A percentile compares a stretch with the other conserved stretches of the same genome.
Conservation (phyloP, 1,140 invertebrate species). For the Protaetia brevitarsis region DNA sequence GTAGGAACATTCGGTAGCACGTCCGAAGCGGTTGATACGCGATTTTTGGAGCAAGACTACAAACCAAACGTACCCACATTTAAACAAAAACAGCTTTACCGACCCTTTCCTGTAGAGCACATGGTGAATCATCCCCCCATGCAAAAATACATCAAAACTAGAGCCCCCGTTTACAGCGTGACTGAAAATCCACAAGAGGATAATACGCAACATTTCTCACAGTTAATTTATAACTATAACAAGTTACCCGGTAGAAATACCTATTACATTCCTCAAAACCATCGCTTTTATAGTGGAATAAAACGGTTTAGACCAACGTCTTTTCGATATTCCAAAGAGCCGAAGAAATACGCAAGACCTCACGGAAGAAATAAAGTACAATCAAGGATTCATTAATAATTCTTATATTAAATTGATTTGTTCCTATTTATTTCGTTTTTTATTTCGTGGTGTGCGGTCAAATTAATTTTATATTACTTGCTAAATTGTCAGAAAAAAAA, state of each 20-base stretch:
- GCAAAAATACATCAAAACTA: background rate
- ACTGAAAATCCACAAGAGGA: background rate
- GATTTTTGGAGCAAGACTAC: background rate
- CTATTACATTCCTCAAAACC: background rate
- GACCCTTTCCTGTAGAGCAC: background rate
- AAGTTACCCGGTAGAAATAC: background rate
- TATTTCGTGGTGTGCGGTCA: no score
- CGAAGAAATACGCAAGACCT: background rate
- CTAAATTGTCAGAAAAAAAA: no score
- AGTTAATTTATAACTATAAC: background rate
- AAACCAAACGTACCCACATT: no score
- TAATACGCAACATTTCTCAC: background rate
- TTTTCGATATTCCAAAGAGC: background rate
- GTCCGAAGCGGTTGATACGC: background rate
- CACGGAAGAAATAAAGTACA: background rate
- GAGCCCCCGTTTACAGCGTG: background rate
- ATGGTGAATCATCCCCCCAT: background rate
- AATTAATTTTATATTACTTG: no score
- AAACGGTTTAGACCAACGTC: background rate
- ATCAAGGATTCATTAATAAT: background rate
- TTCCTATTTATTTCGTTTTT: slow-evolving; percentile 19
- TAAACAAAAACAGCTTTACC: background rate
- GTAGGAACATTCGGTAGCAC: no score
- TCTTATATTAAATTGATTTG: background rate
- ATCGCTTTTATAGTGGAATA: background rate